phyloP scores from a whole-genome alignment of 1,140 invertebrate species.

The Plodia interpunctella region DNA sequence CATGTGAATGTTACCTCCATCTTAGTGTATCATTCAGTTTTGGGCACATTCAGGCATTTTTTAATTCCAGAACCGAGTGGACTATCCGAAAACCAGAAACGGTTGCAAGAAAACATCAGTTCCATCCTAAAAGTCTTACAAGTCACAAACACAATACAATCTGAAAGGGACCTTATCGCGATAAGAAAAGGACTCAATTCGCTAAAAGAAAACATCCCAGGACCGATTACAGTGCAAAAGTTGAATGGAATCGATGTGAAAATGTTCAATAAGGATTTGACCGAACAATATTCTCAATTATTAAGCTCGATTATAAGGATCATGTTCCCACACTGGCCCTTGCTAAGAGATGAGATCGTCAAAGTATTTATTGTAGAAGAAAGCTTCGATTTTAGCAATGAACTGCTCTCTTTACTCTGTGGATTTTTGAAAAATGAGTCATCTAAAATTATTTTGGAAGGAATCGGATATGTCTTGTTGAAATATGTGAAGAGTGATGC shows the following conservation, averaged over 20 bases:
- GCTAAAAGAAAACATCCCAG: constrained; percentile 72
- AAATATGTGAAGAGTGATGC: constrained; percentile 78
- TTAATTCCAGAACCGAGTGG: constrained; percentile 41
- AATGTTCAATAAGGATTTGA: constrained; percentile 19
- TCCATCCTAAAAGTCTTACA: constrained; percentile 39
- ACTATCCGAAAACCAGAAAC: constrained; percentile 12
- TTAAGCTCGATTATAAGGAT: constrained; percentile 22
- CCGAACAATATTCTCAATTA: constrained; percentile 34
- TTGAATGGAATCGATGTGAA: constrained; percentile 47
- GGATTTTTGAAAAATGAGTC: constrained; percentile 69
- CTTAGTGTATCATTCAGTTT: constrained; percentile 36
- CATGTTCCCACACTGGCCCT: constrained; percentile 44
- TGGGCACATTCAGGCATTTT: constrained; percentile 69
- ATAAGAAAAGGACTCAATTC: neutral
- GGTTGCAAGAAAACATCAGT: constrained; percentile 17
- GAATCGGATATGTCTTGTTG: constrained; percentile 66
- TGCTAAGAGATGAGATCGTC: constrained; percentile 54
- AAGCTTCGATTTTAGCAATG: constrained; percentile 68
- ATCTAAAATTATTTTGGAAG: constrained; percentile 31
- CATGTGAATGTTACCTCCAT: constrained; percentile 25
- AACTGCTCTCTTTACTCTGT: constrained; percentile 70
- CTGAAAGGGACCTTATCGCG: constrained; percentile 45
- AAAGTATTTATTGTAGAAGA: constrained; percentile 77
- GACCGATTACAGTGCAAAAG: constrained; percentile 80
- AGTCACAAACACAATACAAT: constrained; percentile 57